Evolutionary conservation across 2,113 vertebrate genomes (phyloP).

Genomic region (Eptesicus fuscus): DNA sequence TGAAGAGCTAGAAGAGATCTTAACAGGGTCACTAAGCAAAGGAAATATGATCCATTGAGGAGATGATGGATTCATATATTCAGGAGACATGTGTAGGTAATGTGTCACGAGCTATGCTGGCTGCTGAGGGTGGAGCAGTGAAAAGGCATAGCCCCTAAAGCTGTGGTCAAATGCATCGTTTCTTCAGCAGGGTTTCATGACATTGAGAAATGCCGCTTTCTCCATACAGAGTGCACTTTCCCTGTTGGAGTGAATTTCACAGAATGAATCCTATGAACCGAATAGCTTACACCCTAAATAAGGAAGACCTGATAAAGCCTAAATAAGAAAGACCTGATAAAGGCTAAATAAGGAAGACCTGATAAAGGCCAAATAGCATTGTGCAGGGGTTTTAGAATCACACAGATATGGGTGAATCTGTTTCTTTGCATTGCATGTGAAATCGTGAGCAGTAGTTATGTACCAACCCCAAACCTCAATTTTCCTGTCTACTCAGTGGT

Average conservation of each 20-base stretch:
- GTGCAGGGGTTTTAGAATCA: background rate
- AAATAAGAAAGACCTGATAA: no score
- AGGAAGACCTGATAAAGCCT: no score
- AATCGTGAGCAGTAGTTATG: background rate
- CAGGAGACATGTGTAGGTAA: accelerated
- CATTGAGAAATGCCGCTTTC: background rate
- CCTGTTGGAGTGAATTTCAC: background rate
- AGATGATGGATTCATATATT: background rate
- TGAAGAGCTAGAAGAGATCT: background rate
- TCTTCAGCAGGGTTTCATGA: background rate
- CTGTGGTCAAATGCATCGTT: background rate
- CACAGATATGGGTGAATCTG: background rate
- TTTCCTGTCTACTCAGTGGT: background rate
- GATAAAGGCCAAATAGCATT: no score
- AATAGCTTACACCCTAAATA: no score
- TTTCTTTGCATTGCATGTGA: background rate
- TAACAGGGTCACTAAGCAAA: background rate
- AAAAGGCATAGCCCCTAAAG: accelerated
- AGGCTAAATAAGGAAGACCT: background rate
- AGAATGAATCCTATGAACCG: background rate
- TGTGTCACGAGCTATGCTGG: background rate
- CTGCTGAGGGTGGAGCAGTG: accelerated
- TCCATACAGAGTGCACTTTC: accelerated
- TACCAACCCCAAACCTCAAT: background rate
- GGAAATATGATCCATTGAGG: background rate